phyloP scores from a whole-genome alignment of 2,888 invertebrate species.

The Agelastica alni region DNA sequence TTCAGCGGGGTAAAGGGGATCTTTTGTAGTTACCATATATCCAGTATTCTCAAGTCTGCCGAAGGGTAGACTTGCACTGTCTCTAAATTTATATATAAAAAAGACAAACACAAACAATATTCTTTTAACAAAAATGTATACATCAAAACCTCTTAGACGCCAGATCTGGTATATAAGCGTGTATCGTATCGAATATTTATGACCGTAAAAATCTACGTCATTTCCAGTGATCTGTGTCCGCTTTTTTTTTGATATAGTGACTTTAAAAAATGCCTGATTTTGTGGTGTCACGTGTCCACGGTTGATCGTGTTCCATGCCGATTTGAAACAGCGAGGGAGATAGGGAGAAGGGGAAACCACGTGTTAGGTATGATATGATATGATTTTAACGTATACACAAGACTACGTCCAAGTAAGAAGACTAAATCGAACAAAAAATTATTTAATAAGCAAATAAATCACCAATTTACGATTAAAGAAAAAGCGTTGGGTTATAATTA shows the following conservation, averaged over 20 bases:
- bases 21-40: constrained; percentile 58
- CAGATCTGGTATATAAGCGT: too few species aligned
- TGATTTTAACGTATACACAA: too few species aligned
- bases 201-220: background rate
- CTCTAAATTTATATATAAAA: constrained; percentile 13
- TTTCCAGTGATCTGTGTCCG: background rate
- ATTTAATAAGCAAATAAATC: too few species aligned
- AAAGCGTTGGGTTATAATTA: too few species aligned
- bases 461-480: too few species aligned
- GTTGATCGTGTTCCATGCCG: constrained; percentile 1
- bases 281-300: background rate
- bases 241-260: background rate
- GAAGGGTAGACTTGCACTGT: constrained; percentile 52
- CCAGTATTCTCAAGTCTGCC: constrained; percentile 59
- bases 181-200: too few species aligned
- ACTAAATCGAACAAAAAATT: too few species aligned
- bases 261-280: background rate
- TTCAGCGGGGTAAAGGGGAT: constrained; percentile 55
- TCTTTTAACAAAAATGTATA: constrained; percentile 7
- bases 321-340: background rate
- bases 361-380: constrained; percentile 43
- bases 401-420: too few species aligned
- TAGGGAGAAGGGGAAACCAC: constrained; percentile 43
- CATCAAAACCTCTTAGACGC: too few species aligned
- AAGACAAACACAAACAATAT: too few species aligned